A percentile compares a stretch with the other conserved stretches of the same genome.
These are phyloP conservation scores for Callopanchax toddi DNA, from an alignment of 2,113 vertebrate genomes.

Conservation along the genomic window DNA sequence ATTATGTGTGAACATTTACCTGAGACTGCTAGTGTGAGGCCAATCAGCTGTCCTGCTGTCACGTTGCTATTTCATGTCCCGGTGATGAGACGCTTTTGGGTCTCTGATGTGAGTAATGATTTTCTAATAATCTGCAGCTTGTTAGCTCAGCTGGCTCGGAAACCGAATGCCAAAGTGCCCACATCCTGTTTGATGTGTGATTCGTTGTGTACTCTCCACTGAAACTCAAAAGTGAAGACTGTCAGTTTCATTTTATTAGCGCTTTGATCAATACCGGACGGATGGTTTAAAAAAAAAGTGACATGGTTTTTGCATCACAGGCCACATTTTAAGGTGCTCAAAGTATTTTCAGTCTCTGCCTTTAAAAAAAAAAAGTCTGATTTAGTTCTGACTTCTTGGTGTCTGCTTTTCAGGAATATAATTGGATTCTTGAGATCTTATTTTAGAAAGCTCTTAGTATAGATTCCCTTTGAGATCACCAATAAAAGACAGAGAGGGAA, in stretches of 20 bases:
- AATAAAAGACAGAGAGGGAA: not conserved
- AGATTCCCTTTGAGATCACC: conserved; percentile 3
- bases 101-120: conserved; percentile 41
- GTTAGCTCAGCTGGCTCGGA: conserved; percentile 58
- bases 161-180: conserved; percentile 33
- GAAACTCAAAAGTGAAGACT: conserved; percentile 39
- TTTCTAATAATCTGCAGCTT: conserved; percentile 63
- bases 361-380: not conserved
- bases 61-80: conserved; percentile 36
- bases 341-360: conserved; percentile 22
- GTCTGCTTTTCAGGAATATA: conserved; percentile 12
- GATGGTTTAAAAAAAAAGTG: conserved; percentile 38
- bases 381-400: conserved; percentile 12
- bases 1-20: conserved; percentile 2
- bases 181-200: conserved; percentile 36
- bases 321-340: conserved; percentile 29
- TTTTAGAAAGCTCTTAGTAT: conserved; percentile 14
- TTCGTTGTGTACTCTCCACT: conserved; percentile 22
- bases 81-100: conserved; percentile 25
- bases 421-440: conserved; percentile 20
- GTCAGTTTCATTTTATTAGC: conserved; percentile 50
- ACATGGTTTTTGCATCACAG: conserved; percentile 44
- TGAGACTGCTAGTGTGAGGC: conserved; percentile 2
- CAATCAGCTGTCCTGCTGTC: conserved; percentile 36
- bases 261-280: conserved; percentile 52